Percentiles rank a stretch among this genome's conserved stretches.
Conservation (phyloP, 2,113 vertebrate species). For the Benitochromis conjunctus region DNA sequence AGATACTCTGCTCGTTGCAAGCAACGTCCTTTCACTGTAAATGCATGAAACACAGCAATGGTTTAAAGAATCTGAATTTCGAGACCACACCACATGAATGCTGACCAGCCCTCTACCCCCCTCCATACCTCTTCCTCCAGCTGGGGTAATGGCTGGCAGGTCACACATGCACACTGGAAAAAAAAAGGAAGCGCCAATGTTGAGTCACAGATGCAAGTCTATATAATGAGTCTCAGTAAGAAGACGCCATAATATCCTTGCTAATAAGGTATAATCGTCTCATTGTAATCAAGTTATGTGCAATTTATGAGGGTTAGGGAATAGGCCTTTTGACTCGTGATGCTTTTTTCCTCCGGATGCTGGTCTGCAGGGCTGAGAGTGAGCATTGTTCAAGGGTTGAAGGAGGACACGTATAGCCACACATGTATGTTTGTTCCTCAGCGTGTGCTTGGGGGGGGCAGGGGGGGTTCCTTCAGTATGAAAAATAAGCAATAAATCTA, state of each 20-base stretch:
- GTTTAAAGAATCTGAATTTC: background rate
- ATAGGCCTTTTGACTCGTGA: conserved; percentile 57
- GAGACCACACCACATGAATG: conserved; percentile 14
- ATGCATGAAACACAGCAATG: background rate
- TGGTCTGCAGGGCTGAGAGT: conserved; percentile 31
- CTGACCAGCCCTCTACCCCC: conserved; percentile 7
- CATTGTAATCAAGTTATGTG: conserved; percentile 69
- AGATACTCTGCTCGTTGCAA: background rate
- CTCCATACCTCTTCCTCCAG: conserved; percentile 27
- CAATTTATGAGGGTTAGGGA: conserved; percentile 64
- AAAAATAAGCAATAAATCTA: background rate
- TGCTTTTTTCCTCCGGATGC: conserved; percentile 45
- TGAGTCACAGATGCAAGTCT: conserved; percentile 61
- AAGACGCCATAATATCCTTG: conserved; percentile 67
- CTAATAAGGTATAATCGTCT: conserved; percentile 75
- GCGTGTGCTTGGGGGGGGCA: background rate
- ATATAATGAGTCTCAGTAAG: conserved; percentile 70
- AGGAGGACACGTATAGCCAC: background rate
- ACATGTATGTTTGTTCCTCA: background rate
- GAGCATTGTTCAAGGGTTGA: conserved; percentile 15
- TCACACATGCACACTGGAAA: conserved; percentile 52
- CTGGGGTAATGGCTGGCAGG: conserved; percentile 63
- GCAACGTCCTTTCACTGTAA: background rate
- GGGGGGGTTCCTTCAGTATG: background rate
- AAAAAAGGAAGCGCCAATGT: conserved; percentile 60